These are phyloP conservation scores for Parasteatoda lunata DNA, from an alignment of 2,888 invertebrate species.

Conservation along the genomic window DNA sequence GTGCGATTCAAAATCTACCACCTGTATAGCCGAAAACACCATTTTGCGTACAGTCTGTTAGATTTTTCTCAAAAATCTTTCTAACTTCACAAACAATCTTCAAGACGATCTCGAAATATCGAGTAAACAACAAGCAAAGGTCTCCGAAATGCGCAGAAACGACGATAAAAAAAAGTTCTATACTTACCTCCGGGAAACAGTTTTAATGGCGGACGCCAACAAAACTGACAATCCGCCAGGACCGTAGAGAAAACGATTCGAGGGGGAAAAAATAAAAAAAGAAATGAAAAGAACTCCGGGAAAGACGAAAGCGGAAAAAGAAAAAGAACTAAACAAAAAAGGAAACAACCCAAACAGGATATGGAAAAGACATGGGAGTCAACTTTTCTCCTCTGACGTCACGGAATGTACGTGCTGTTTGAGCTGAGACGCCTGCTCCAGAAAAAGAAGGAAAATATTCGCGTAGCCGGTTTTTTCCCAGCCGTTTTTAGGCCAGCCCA, in stretches of 20 bases:
- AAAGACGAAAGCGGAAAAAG: conserved; percentile 67
- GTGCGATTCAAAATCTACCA: neutral
- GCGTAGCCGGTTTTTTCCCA: conserved; percentile 67
- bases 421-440: conserved; percentile 60
- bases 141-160: neutral
- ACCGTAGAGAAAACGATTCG: conserved; percentile 38
- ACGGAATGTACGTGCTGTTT: conserved; percentile 45
- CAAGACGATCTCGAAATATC: neutral
- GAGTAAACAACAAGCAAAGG: neutral
- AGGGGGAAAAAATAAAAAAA: conserved; percentile 45
- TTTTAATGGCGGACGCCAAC: conserved; percentile 24
- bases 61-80: neutral
- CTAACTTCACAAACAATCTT: neutral
- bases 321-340: conserved; percentile 49
- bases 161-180: neutral
- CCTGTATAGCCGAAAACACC: neutral
- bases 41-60: neutral
- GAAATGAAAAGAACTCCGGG: conserved; percentile 59
- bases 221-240: conserved; percentile 44
- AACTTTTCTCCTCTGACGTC: conserved; percentile 66
- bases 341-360: conserved; percentile 69
- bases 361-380: conserved; percentile 68
- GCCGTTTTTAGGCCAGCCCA: conserved; percentile 67
- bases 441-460: conserved; percentile 66
- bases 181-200: conserved; percentile 42